Conservation (phyloP, 2,113 vertebrate genomes). For the Aviceda subcristata region DNA sequence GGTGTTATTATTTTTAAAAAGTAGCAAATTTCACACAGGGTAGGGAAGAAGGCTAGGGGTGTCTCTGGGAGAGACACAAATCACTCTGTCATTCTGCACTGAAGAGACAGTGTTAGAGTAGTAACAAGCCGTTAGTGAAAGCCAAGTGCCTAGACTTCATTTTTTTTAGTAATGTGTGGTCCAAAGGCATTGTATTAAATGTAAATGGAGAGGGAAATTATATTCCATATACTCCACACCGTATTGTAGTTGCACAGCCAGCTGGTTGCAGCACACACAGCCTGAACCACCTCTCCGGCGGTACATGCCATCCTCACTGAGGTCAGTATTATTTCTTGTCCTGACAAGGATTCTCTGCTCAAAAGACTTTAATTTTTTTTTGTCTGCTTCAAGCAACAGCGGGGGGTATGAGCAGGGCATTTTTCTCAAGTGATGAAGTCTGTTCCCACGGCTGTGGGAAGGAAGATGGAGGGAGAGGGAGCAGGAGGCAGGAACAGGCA, state of each 20-base stretch:
- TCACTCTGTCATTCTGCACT: conserved; percentile 2
- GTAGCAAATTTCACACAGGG: neutral
- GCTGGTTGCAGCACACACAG: conserved; percentile 32
- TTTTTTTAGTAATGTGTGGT: conserved; percentile 49
- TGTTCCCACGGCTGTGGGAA: conserved; percentile 57
- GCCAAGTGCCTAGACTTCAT: neutral
- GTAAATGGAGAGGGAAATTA: conserved; percentile 56
- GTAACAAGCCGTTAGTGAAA: conserved; percentile 49
- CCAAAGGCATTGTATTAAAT: conserved; percentile 52
- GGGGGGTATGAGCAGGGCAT: conserved; percentile 53
- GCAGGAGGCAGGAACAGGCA: neutral
- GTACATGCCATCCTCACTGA: conserved; percentile 28
- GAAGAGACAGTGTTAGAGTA: conserved; percentile 12
- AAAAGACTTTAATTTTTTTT: conserved; percentile 57
- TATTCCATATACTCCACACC: conserved; percentile 31
- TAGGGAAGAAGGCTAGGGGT: neutral
- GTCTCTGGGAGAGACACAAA: conserved; percentile 19
- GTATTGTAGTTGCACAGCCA: conserved; percentile 3
- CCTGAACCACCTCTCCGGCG: neutral
- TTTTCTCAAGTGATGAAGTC: conserved; percentile 61
- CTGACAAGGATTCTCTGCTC: conserved; percentile 59
- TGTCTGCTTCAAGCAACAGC: conserved; percentile 54
- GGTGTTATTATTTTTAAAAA: conserved; percentile 35
- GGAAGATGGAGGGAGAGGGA: conserved; percentile 30
- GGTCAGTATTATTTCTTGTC: conserved; percentile 54